Evolutionary conservation across 2,888 invertebrate genomes (phyloP), one percentile per base, ranked within the genome.

Genomic region (Prostheceraeus crozeri): DNA sequence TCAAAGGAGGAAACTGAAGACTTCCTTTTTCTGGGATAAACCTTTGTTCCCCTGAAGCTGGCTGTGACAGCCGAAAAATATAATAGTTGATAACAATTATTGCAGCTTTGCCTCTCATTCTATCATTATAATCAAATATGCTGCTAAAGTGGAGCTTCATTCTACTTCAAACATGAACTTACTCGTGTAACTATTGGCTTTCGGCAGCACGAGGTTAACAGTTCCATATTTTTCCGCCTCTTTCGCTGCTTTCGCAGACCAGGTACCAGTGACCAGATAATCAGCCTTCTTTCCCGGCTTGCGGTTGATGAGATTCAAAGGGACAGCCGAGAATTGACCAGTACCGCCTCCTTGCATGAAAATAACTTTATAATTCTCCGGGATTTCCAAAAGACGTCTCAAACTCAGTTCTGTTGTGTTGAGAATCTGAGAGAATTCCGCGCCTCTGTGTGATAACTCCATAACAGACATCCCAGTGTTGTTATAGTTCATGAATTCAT

Each of bases 311-410:
- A 96, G 81, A 77, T 96, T 96, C 69, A 96, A 78, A 1, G 94
- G 87, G 3, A 96, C 83, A 0, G 89, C 89, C 1, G 94, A 86
- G 76, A 98, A 96, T 70, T 89, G 84, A 1, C 91, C 96, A 19
- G 86, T 88, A 28, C 93, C 96, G 19, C 96, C 96, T 14, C 94
- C 96, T 79, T 93, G 89, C 79, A 94, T 79, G 71, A 98, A 86
- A 48, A 98, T 73, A 40, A 98, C 83, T 79, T 86, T 87, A 77
- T 94, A 98, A 77, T 94, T 91, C 61, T 83, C 81, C 1, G 98
- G 96, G 36, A 98, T 83, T 83, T 78, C 85, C 86, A 86, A 72
- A 60, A 86, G 72, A 62, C 84, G 81, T 66, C 82, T 77, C 3
- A 85, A 74, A 23, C 79, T 74, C 46, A 79, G 73, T 72, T 85